Percentiles rank a stretch among this genome's conserved stretches.
Conservation (phyloP, 1,140 invertebrate genomes). For the Leptonema lineaticorne region DNA sequence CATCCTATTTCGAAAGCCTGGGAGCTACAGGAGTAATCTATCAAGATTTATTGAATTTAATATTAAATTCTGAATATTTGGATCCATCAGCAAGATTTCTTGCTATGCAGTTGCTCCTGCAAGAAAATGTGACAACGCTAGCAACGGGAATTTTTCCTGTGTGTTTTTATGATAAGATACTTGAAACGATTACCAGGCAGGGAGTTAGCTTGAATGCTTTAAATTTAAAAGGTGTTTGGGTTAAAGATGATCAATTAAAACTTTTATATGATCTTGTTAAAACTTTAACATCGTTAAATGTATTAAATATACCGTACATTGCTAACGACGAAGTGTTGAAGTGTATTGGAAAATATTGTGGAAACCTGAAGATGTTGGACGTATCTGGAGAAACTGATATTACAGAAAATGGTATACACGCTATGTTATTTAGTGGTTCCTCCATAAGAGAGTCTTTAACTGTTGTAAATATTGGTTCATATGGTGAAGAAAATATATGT, state of each 20-base stretch:
- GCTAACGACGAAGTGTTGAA: slow-evolving; percentile 67
- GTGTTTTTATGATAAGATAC: slow-evolving; percentile 64
- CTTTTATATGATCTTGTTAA: slow-evolving; percentile 62
- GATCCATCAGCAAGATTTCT: slow-evolving; percentile 64
- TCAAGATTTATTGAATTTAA: slow-evolving; percentile 63
- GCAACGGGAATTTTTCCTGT: slow-evolving; percentile 66
- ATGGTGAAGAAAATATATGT: slow-evolving; percentile 65
- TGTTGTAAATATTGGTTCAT: slow-evolving; percentile 64
- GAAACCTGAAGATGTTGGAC: slow-evolving; percentile 60
- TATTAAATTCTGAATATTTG: slow-evolving; percentile 62
- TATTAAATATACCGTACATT: slow-evolving; percentile 65
- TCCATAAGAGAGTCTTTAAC: slow-evolving; percentile 57
- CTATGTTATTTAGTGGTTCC: slow-evolving; percentile 53
- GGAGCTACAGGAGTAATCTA: slow-evolving; percentile 63
- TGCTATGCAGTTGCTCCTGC: slow-evolving; percentile 61
- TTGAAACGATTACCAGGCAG: slow-evolving; percentile 61
- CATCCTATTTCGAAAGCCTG: slow-evolving; percentile 58
- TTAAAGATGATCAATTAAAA: slow-evolving; percentile 64
- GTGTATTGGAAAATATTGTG: slow-evolving; percentile 58
- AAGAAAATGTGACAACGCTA: slow-evolving; percentile 62
- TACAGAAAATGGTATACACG: slow-evolving; percentile 61
- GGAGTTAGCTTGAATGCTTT: slow-evolving; percentile 61
- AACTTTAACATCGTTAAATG: slow-evolving; percentile 58
- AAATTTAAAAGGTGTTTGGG: slow-evolving; percentile 69
- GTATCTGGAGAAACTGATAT: slow-evolving; percentile 66